These are phyloP conservation scores for Crepidodera aurea DNA, from an alignment of 2,888 invertebrate species.

Conservation along the genomic window DNA sequence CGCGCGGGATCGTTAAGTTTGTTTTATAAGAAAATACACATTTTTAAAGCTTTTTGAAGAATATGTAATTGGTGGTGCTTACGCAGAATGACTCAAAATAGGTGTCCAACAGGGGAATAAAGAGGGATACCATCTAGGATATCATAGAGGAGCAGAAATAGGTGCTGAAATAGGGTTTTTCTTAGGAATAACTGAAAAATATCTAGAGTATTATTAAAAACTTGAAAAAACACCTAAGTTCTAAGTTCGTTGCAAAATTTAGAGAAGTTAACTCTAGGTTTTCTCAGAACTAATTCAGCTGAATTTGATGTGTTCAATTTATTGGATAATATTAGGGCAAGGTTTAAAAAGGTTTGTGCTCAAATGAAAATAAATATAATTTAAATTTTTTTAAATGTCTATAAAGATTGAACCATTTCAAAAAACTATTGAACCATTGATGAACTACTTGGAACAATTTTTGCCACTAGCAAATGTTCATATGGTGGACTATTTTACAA, in stretches of 20 bases:
- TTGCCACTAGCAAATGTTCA: constrained; percentile 77
- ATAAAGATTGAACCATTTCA: constrained; percentile 52
- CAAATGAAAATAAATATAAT: constrained; percentile 68
- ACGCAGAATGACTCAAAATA: constrained; percentile 71
- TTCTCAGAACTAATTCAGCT: constrained; percentile 46
- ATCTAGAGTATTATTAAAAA: constrained; percentile 41
- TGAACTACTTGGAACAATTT: constrained; percentile 67
- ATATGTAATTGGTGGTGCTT: constrained; percentile 68
- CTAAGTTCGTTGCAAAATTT: constrained; percentile 66
- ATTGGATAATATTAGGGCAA: constrained; percentile 70
- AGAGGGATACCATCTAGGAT: constrained; percentile 78
- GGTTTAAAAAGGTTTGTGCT: constrained; percentile 75
- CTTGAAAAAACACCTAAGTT: constrained; percentile 64
- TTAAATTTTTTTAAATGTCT: constrained; percentile 42
- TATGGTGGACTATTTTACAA: constrained; percentile 77
- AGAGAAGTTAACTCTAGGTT: constrained; percentile 63
- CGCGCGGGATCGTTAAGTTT: too few species aligned
- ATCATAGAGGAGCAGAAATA: constrained; percentile 77
- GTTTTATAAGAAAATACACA: too few species aligned
- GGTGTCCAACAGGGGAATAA: constrained; percentile 71
- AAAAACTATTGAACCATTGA: constrained; percentile 63
- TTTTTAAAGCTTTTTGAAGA: constrained; percentile 80
- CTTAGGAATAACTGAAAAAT: constrained; percentile 67
- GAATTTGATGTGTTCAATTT: constrained; percentile 73
- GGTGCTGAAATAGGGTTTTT: constrained; percentile 83